Evolutionary conservation across 2,888 invertebrate species (phyloP).

Genomic region (Rhorus exstirpatorius): DNA sequence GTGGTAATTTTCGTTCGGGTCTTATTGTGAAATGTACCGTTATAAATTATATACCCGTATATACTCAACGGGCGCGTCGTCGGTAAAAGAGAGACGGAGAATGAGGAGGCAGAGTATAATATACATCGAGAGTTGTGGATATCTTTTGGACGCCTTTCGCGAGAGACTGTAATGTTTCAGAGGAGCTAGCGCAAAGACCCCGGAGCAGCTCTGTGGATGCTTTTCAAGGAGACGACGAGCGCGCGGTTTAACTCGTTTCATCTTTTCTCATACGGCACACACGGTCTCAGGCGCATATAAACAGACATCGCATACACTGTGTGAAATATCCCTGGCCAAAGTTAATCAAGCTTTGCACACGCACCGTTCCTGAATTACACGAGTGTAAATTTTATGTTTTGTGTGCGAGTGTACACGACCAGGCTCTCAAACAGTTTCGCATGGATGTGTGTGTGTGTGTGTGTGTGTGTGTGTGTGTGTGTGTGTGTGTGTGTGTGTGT

Average conservation of each 20-base stretch:
- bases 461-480: too few species aligned
- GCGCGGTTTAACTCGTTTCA: constrained; percentile 72
- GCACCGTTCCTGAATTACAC: constrained; percentile 34
- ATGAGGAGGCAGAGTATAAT: background rate
- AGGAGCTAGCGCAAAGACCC: constrained; percentile 70
- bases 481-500: background rate
- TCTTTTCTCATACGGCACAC: constrained; percentile 45
- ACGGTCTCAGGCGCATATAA: constrained; percentile 54
- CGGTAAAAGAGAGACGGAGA: constrained; percentile 25
- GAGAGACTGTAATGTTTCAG: constrained; percentile 63
- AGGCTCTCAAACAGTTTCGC: background rate
- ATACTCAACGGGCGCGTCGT: constrained; percentile 31
- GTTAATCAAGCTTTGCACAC: constrained; percentile 61
- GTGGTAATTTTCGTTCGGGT: constrained; percentile 83
- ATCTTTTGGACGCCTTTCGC: constrained; percentile 31
- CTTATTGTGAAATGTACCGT: constrained; percentile 81
- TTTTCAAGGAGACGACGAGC: constrained; percentile 61
- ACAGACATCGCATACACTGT: constrained; percentile 55
- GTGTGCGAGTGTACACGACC: constrained; percentile 5
- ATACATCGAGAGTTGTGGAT: background rate
- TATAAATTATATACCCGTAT: constrained; percentile 77
- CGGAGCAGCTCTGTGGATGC: constrained; percentile 63
- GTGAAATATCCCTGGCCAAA: constrained; percentile 52
- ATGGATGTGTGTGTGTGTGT: too few species aligned
- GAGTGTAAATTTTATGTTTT: background rate